Conservation (phyloP, 1,140 invertebrate genomes). For the Pogonognathellus flavescens region DNA sequence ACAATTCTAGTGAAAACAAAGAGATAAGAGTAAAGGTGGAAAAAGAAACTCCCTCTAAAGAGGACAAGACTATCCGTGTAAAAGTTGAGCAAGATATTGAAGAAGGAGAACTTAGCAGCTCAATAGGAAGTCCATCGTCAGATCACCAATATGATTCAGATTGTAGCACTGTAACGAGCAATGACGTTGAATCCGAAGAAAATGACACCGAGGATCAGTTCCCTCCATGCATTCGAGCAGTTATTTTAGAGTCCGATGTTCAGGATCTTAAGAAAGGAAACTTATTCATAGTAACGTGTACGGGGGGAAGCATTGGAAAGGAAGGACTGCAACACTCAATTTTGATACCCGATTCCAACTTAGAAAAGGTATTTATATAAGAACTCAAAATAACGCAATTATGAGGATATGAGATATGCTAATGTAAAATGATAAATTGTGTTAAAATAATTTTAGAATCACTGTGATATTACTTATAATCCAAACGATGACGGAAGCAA, state of each 20-base stretch:
- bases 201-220: conserved; percentile 72
- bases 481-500: conserved; percentile 58
- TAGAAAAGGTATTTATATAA: conserved; percentile 78
- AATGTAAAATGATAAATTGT: too few relatives aligned
- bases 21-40: not conserved
- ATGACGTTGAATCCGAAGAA: not conserved
- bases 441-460: conserved; percentile 55
- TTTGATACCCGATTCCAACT: conserved; percentile 82
- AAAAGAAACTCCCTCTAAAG: not conserved
- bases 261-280: conserved; percentile 80
- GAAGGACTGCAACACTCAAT: conserved; percentile 82
- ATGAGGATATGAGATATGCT: too few relatives aligned
- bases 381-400: too few relatives aligned
- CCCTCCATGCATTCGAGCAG: conserved; percentile 89
- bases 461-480: conserved; percentile 25
- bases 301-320: conserved; percentile 86
- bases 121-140: conserved; percentile 60
- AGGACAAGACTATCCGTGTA: not conserved
- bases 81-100: conserved; percentile 69
- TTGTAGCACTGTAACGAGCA: not conserved
- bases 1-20: too few relatives aligned
- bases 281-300: conserved; percentile 87
- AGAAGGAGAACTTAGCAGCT: conserved; percentile 79
- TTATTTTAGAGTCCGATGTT: conserved; percentile 82
- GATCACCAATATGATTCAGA: conserved; percentile 68